These are phyloP conservation scores for Elephas maximus DNA, from an alignment of 2,113 vertebrate genomes.

Conservation along the genomic window DNA sequence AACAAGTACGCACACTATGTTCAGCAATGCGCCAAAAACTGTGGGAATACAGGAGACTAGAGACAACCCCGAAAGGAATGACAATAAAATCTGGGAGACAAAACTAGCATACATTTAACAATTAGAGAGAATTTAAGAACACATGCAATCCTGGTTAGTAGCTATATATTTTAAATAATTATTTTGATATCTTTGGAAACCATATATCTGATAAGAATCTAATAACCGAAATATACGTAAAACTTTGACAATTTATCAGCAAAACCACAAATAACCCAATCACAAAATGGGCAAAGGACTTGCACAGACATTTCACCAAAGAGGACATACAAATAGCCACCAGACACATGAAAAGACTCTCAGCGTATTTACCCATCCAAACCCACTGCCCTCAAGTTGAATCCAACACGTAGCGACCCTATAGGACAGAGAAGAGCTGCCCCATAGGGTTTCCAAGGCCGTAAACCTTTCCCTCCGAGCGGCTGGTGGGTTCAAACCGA, in stretches of 20 bases:
- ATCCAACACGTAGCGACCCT: too few species aligned
- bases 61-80: not conserved
- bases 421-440: too few species aligned
- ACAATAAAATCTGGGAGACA: conserved; percentile 38
- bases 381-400: too few species aligned
- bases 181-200: not conserved
- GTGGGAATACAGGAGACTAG: not conserved
- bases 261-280: not conserved
- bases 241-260: not conserved
- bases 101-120: not conserved
- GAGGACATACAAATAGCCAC: not conserved
- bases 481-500: too few species aligned
- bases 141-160: not conserved
- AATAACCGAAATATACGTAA: not conserved
- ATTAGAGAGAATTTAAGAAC: not conserved
- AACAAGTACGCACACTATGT: conserved; percentile 68
- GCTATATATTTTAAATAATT: not conserved
- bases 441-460: too few species aligned
- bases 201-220: not conserved
- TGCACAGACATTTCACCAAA: not conserved
- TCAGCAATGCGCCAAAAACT: conserved; percentile 57
- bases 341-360: not conserved
- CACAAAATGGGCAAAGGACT: not conserved
- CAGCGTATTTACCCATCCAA: not conserved
- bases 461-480: too few species aligned